Conservation (phyloP, 1,140 invertebrate species). For the Brachystomella parvula region DNA sequence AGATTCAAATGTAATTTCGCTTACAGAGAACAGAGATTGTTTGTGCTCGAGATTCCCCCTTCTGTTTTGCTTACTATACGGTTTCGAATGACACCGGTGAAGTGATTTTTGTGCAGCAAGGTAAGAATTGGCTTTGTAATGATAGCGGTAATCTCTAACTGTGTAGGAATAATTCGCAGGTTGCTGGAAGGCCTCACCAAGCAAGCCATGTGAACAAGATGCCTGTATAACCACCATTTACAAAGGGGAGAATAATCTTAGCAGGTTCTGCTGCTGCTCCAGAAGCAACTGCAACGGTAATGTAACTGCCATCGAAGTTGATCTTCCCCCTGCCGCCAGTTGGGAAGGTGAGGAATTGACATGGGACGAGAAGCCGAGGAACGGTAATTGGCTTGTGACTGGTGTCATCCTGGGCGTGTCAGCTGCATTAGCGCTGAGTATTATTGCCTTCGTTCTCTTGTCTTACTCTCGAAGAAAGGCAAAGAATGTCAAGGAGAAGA, state of each 20-base stretch:
- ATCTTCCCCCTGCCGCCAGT: not conserved
- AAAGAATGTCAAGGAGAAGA: not conserved
- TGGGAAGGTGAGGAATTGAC: not conserved
- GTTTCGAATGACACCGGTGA: not conserved
- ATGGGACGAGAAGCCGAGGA: not conserved
- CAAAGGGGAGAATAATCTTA: not conserved
- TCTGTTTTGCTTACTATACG: not conserved
- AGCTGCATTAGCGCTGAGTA: not conserved
- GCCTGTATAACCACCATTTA: not conserved
- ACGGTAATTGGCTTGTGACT: not conserved
- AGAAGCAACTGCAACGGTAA: not conserved
- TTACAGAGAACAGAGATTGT: not conserved
- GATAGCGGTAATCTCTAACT: not conserved
- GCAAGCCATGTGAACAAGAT: not conserved
- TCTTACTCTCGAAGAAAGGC: not conserved
- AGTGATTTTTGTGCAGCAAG: not conserved
- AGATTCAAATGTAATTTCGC: too few species aligned
- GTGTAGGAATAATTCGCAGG: not conserved
- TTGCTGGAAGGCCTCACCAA: not conserved
- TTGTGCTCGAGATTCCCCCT: not conserved
- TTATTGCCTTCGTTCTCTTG: not conserved
- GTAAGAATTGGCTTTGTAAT: not conserved
- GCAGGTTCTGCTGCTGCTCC: not conserved
- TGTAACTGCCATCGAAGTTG: not conserved
- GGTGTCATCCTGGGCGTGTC: not conserved